These are phyloP conservation scores for Danio aesculapii DNA, from an alignment of 2,797 vertebrate genomes.

Conservation along the genomic window DNA sequence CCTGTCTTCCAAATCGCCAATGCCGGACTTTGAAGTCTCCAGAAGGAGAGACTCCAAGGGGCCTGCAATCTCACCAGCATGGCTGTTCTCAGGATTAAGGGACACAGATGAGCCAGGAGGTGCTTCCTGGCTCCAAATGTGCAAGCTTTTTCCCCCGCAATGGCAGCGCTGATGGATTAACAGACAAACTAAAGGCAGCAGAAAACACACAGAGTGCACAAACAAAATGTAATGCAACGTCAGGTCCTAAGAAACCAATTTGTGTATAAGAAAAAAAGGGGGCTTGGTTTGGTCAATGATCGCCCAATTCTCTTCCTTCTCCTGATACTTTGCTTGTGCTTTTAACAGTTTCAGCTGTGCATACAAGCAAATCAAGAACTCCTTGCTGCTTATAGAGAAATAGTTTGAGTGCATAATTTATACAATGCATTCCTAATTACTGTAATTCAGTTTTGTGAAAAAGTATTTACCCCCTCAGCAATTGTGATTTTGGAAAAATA, in stretches of 20 bases:
- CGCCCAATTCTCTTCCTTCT: conserved; percentile 51
- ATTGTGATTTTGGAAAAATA: neutral
- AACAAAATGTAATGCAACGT: conserved; percentile 53
- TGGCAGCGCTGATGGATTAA: conserved; percentile 74
- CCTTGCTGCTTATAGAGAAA: neutral
- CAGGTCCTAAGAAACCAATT: conserved; percentile 72
- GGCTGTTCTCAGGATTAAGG: conserved; percentile 77
- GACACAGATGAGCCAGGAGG: conserved; percentile 71
- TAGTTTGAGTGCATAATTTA: neutral
- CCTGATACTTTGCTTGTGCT: neutral
- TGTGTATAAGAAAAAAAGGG: conserved; percentile 63
- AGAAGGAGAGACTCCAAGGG: conserved; percentile 74
- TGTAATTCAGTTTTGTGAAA: neutral
- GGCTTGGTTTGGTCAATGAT: conserved; percentile 61
- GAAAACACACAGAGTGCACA: conserved; percentile 50
- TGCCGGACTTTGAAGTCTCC: conserved; percentile 78
- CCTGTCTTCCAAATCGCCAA: conserved; percentile 55
- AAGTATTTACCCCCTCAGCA: neutral
- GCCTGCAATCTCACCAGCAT: conserved; percentile 73
- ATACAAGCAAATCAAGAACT: too few species aligned
- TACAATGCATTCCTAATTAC: neutral
- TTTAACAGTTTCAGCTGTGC: conserved; percentile 15
- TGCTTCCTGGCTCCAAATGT: conserved; percentile 66
- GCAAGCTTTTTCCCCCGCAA: conserved; percentile 49
- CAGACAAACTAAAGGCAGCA: conserved; percentile 69